Evolutionary conservation across 2,797 vertebrate genomes (phyloP).

Genomic region (Sarcophilus harrisii): DNA sequence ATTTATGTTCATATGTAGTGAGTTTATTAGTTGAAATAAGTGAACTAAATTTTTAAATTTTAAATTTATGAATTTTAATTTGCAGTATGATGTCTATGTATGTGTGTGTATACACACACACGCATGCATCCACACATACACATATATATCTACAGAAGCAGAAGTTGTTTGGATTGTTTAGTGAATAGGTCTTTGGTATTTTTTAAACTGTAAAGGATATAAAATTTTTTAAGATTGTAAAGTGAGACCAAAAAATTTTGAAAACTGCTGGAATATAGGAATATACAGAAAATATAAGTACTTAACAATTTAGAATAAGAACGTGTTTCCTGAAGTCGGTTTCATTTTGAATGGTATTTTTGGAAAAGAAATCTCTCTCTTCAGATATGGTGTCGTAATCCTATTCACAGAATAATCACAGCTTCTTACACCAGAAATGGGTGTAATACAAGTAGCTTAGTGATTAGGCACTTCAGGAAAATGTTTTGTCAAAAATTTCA

Average conservation of each 20-base stretch:
- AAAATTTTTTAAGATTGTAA: too few relatives aligned
- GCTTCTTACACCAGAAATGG: not conserved
- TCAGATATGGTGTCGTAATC: not conserved
- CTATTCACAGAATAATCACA: not conserved
- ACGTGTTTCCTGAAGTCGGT: not conserved
- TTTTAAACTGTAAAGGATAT: too few relatives aligned
- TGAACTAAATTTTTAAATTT: not conserved
- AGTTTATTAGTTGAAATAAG: not conserved
- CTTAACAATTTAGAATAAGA: not conserved
- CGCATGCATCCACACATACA: too few relatives aligned
- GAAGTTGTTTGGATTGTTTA: too few relatives aligned
- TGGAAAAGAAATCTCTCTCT: not conserved
- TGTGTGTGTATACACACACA: too few relatives aligned
- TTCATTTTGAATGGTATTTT: not conserved
- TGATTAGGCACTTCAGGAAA: not conserved
- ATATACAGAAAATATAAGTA: too few relatives aligned
- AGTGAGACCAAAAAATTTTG: too few relatives aligned
- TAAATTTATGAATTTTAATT: not conserved
- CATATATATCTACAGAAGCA: too few relatives aligned
- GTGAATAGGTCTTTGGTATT: too few relatives aligned
- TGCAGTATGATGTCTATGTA: not conserved
- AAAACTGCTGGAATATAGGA: too few relatives aligned
- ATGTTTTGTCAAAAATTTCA: slow-evolving; percentile 47
- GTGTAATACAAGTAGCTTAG: not conserved
- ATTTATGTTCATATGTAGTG: not conserved